Percentiles rank a stretch among this genome's conserved stretches.
These are phyloP conservation scores for Neogobius melanostomus DNA, from an alignment of 2,113 vertebrate species.

Conservation along the genomic window DNA sequence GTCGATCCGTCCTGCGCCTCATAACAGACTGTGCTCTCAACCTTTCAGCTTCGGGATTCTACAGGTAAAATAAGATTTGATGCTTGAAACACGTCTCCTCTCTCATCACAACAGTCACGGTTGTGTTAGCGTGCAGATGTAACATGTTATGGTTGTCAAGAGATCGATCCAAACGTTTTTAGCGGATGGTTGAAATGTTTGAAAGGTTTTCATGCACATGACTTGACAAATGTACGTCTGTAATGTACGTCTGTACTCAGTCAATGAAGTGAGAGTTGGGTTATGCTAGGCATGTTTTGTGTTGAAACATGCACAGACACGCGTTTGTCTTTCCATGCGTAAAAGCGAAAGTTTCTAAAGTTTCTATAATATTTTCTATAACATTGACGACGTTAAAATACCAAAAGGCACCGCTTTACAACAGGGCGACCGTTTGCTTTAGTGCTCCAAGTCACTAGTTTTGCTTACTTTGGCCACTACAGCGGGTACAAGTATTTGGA, in stretches of 20 bases:
- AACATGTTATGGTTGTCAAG: conserved; percentile 49
- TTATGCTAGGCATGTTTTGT: conserved; percentile 6
- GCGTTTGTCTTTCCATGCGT: background rate
- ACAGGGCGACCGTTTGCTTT: too few species aligned
- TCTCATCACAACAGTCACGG: background rate
- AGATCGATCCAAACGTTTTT: conserved; percentile 15
- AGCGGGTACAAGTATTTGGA: background rate
- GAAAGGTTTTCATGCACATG: background rate
- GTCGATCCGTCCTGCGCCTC: conserved; percentile 1
- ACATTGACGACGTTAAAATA: too few species aligned
- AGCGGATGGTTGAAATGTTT: background rate
- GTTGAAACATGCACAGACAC: too few species aligned
- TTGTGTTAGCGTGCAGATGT: background rate
- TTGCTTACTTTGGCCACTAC: background rate
- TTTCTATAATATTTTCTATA: too few species aligned
- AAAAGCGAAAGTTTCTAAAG: conserved; percentile 44
- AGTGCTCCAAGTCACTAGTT: accelerated
- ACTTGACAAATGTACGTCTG: background rate
- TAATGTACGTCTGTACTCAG: accelerated
- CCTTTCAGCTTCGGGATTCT: background rate
- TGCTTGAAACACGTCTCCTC: accelerated
- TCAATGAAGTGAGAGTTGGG: background rate
- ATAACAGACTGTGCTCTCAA: background rate
- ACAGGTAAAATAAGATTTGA: conserved; percentile 45
- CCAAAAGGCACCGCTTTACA: background rate